Evolutionary conservation across 1,140 invertebrate species (phyloP), one percentile per base, ranked within the genome.

Genomic region (Melanaphis sacchari): DNA sequence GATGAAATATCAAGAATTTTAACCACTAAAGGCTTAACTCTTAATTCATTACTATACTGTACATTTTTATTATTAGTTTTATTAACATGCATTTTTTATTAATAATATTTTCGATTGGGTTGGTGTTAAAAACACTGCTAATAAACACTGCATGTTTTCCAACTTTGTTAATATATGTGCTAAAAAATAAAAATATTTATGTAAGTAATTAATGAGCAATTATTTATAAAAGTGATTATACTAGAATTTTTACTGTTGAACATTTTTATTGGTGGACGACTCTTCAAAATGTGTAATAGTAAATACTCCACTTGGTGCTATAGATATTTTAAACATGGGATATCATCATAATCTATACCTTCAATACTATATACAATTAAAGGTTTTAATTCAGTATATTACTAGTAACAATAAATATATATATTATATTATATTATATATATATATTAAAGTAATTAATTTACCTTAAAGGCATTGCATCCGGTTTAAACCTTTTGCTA

Each of bases 301-400:
- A 81, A 81, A 81, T 81, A 81, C 11, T 81, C 76, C 76, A 81
- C 76, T 81, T 81, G 76, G 36, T 81, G 76, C 38, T 81, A 36
- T 81, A n/a, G 76, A 81, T 31, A n/a, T 81, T 36, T 81, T 81
- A 81, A n/a, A 81, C 38, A 81, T n/a, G 76, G 76, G n/a, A 81
- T 81, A 81, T 81, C 76, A 81, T 81, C 76, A 81, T 81, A 81
- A 81, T 81, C 76, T 81, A 81, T 38, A 31, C 76, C 76, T n/a
- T 81, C n/a, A 9, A 81, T 1, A 15, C 36, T 81, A 81, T 81
- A 81, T 8, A 81, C 8, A 81, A 81, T 81, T n/a, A 21, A 81
- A 31, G n/a, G 31, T 81, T n/a, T n/a, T 81, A 26, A 81, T 81
- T 81, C 36, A 81, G 8, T 8, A n/a, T n/a, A 81, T 31, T 81